These are phyloP conservation scores for Papilio polytes DNA, from an alignment of 1,140 invertebrate genomes.

Conservation along the genomic window DNA sequence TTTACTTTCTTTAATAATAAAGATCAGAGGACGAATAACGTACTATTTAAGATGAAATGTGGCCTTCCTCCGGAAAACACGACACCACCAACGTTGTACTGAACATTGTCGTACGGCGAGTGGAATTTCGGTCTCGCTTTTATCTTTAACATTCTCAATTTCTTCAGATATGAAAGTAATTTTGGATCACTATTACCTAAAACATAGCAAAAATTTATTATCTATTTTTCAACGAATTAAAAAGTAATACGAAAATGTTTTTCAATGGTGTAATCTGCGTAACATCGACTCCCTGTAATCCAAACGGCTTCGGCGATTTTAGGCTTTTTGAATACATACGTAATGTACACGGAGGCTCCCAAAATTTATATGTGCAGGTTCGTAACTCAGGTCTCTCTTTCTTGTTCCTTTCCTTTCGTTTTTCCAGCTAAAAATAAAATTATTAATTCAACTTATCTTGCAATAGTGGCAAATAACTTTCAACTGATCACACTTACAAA, in stretches of 20 bases:
- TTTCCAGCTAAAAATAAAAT: slow-evolving; percentile 58
- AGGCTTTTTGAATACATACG: slow-evolving; percentile 54
- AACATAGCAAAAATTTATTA: neutral
- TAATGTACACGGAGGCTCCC: slow-evolving; percentile 73
- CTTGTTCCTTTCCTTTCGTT: slow-evolving; percentile 69
- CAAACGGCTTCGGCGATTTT: too few species aligned
- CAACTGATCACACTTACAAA: slow-evolving; percentile 58
- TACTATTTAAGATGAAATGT: slow-evolving; percentile 62
- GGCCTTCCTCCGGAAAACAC: slow-evolving; percentile 58
- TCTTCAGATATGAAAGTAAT: slow-evolving; percentile 60
- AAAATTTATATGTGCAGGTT: slow-evolving; percentile 74
- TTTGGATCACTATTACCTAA: slow-evolving; percentile 68
- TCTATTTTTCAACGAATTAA: too few species aligned
- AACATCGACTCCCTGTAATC: neutral
- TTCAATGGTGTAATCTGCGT: too few species aligned
- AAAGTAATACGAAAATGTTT: too few species aligned
- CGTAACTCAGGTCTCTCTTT: slow-evolving; percentile 64
- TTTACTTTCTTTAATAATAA: slow-evolving; percentile 12
- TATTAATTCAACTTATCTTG: neutral
- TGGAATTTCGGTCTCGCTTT: slow-evolving; percentile 61
- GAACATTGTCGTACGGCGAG: slow-evolving; percentile 61
- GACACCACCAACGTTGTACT: slow-evolving; percentile 63
- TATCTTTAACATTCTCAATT: slow-evolving; percentile 65
- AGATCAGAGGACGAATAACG: slow-evolving; percentile 38
- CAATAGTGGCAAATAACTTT: neutral